Percentiles rank a stretch among this genome's conserved stretches.
Conservation (phyloP, 2,888 invertebrate genomes). For the Brachyptera putata region DNA sequence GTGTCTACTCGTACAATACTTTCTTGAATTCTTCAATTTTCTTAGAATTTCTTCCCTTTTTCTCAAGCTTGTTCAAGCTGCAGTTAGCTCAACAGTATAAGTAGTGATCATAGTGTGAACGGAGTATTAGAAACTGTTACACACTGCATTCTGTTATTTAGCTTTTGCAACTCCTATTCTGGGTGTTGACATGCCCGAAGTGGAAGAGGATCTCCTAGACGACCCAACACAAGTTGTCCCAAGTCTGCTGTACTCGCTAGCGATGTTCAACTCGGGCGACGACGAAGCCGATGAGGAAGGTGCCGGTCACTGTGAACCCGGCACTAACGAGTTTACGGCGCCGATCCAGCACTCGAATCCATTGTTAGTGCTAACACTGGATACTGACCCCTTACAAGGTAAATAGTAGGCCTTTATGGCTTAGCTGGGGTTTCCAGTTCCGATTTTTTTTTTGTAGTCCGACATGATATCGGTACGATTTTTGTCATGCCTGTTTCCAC, state of each 20-base stretch:
- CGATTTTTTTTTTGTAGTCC: too few relatives aligned
- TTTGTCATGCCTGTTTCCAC: too few relatives aligned
- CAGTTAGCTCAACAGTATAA: too few relatives aligned
- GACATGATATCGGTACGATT: too few relatives aligned
- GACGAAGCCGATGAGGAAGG: conserved; percentile 25
- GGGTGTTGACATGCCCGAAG: conserved; percentile 1
- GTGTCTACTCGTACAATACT: too few relatives aligned
- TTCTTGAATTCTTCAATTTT: too few relatives aligned
- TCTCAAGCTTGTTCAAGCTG: too few relatives aligned
- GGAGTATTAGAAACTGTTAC: too few relatives aligned
- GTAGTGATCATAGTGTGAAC: too few relatives aligned
- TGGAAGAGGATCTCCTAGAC: conserved; percentile 21
- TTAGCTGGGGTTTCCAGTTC: too few relatives aligned
- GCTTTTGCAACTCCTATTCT: neutral
- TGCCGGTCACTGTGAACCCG: conserved; percentile 32
- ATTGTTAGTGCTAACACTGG: conserved; percentile 12
- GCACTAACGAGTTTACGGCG: conserved; percentile 34
- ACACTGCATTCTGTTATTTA: neutral
- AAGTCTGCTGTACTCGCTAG: conserved; percentile 33
- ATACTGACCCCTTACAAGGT: conserved; percentile 20
- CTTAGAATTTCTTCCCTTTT: too few relatives aligned
- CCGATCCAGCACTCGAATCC: conserved; percentile 25
- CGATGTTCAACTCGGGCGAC: conserved; percentile 30
- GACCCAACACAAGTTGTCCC: conserved; percentile 34
- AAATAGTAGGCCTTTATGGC: too few relatives aligned